phyloP scores from a whole-genome alignment of 2,113 vertebrate genomes.

The Brachyhypopomus occidentalis region DNA sequence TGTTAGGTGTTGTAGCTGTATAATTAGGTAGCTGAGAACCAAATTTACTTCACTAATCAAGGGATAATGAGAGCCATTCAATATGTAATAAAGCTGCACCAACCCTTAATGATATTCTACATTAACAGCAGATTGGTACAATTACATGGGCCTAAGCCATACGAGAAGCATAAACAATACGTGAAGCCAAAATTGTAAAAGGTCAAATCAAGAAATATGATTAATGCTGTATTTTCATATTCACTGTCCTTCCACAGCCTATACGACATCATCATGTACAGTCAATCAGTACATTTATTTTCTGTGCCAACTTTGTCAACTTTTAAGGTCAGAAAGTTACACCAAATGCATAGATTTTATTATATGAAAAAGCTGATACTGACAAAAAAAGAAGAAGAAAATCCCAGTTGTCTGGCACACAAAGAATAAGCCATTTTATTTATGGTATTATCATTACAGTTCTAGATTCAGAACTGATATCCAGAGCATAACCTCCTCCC shows the following conservation, averaged over 20 bases:
- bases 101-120: not conserved
- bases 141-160: not conserved
- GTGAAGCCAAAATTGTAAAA: not conserved
- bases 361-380: not conserved
- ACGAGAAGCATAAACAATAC: not conserved
- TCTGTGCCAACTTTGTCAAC: not conserved
- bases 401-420: constrained; percentile 3
- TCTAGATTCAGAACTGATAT: not conserved
- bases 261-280: too few relatives aligned
- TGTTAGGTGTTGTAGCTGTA: constrained; percentile 36
- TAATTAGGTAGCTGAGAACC: constrained; percentile 34
- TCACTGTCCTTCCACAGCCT: not conserved
- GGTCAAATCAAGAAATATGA: not conserved
- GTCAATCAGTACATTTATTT: not conserved
- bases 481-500: not conserved
- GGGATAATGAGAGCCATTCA: constrained; percentile 40
- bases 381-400: not conserved
- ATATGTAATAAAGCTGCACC: constrained; percentile 3
- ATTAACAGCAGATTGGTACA: constrained; percentile 1
- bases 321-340: not conserved
- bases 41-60: constrained; percentile 54
- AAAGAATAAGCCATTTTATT: constrained; percentile 30
- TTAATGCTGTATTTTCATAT: not conserved
- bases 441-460: constrained; percentile 32
- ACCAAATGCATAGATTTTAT: not conserved